A percentile compares a stretch with the other conserved stretches of the same genome.
Conservation (phyloP, 2,113 vertebrate genomes). For the Chamaea fasciata region DNA sequence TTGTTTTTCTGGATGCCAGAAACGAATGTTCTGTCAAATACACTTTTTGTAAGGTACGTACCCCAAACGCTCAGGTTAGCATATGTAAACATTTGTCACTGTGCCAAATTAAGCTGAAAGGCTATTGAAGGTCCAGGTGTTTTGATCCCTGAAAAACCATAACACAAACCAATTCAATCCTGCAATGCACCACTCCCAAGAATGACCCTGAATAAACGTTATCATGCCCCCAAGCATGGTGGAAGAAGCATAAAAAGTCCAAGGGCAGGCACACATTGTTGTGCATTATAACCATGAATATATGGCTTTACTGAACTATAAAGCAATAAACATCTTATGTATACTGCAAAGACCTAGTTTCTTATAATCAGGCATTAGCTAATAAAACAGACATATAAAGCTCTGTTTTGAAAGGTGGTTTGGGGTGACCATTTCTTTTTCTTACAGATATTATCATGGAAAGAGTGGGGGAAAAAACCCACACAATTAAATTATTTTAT, state of each 20-base stretch:
- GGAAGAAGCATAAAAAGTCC: not conserved
- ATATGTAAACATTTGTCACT: not conserved
- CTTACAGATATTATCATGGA: rapidly evolving
- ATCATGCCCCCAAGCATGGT: not conserved
- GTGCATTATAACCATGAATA: not conserved
- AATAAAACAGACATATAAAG: not conserved
- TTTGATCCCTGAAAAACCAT: not conserved
- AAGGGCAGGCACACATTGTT: not conserved
- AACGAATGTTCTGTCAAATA: not conserved
- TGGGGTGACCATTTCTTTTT: not conserved
- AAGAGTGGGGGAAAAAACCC: not conserved
- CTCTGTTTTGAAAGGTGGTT: not conserved
- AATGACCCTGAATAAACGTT: not conserved
- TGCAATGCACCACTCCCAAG: not conserved
- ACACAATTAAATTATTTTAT: not conserved
- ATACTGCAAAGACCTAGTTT: not conserved
- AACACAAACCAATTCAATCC: not conserved
- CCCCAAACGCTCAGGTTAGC: rapidly evolving
- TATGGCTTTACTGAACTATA: not conserved
- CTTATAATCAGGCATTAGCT: not conserved
- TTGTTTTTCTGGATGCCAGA: not conserved
- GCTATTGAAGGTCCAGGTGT: not conserved
- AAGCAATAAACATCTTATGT: not conserved
- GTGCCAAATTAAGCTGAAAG: not conserved
- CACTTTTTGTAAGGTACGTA: not conserved